Percentiles rank a stretch among this genome's conserved stretches.
These are phyloP conservation scores for Ptyas mucosa DNA, from an alignment of 2,113 vertebrate species.

Conservation along the genomic window DNA sequence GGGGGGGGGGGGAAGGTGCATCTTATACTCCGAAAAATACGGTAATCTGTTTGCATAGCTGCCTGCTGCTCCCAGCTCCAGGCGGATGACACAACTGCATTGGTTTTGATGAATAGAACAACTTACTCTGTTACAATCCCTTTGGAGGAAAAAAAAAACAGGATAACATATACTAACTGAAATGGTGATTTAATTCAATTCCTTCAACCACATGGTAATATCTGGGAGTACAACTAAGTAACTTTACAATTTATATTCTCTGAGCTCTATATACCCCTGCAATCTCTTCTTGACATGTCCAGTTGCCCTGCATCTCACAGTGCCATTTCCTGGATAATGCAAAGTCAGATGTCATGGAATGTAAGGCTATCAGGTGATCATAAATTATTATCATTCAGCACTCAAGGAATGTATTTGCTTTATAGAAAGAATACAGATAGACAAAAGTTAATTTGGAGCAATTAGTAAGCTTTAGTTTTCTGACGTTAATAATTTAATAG, in stretches of 20 bases:
- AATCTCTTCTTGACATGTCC: neutral
- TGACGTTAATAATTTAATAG: neutral
- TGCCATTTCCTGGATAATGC: neutral
- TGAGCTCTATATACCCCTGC: neutral
- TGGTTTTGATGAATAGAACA: neutral
- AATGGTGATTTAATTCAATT: neutral
- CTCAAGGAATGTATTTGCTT: slow-evolving; percentile 48
- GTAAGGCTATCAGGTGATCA: neutral
- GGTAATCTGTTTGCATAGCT: neutral
- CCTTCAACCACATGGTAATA: neutral
- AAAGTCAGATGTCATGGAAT: neutral
- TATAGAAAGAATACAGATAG: neutral
- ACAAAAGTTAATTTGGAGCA: too few species aligned
- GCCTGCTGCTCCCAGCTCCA: neutral
- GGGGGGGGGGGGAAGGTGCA: too few species aligned
- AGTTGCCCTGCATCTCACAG: neutral
- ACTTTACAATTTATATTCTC: neutral
- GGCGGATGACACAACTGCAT: neutral
- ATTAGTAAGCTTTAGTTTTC: neutral
- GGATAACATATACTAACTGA: neutral
- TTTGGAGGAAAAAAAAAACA: neutral
- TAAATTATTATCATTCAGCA: neutral
- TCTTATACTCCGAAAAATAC: too few species aligned
- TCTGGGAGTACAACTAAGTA: neutral
- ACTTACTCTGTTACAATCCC: neutral